Base-by-base conservation (phyloP, 2,888 invertebrate genomes). In the Andrena flavipes region DNA sequence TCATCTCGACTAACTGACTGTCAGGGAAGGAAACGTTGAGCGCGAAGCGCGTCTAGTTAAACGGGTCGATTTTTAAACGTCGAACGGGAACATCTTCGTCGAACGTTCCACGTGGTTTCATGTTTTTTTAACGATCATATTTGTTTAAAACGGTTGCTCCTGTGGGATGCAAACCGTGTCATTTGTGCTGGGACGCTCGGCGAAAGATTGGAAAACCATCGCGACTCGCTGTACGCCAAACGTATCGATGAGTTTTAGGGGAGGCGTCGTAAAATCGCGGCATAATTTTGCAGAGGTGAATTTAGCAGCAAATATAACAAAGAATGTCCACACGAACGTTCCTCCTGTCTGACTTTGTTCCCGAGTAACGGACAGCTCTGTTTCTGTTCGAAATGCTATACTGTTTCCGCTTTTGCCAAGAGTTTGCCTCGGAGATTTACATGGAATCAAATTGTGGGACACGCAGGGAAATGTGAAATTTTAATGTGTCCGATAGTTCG, bases 1-100 rank as follows among this genome's bases (percentile, higher is more conserved):
- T 54, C 71, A 62, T 70, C 23, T 54, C 62, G 42, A 26, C n/a
- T 51, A 51, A 20, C 51, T 65, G 51, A 35, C 63, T 48, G 71
- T 65, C 51, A n/a, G 23, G 29, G 7, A 16, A 30, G 20, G 23
- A 48, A 63, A 48, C 48, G 72, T 65, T 64, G 16, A 35, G 20
- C 30, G 33, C n/a, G 20, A 62, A 62, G 20, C 30, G 62, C 33
- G 33, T 30, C 33, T 10, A 20, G 30, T 33, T 33, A 54, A 68
- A 23, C 23, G 6, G 6, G 59, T 59, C 13, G 26, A 29, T 59
- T 59, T 59, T 59, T 29, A 59, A 59, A 4, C 23, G 30, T 59
- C 59, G 30, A 29, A 59, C 35, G 8, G 5, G 35, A 62, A 62
- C 67, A 20, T 30, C 51, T 67, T 67, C 51, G 0, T 35, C 10